These are phyloP conservation scores for Periphyllus acericola DNA, from an alignment of 2,888 invertebrate species.

Conservation along the genomic window DNA sequence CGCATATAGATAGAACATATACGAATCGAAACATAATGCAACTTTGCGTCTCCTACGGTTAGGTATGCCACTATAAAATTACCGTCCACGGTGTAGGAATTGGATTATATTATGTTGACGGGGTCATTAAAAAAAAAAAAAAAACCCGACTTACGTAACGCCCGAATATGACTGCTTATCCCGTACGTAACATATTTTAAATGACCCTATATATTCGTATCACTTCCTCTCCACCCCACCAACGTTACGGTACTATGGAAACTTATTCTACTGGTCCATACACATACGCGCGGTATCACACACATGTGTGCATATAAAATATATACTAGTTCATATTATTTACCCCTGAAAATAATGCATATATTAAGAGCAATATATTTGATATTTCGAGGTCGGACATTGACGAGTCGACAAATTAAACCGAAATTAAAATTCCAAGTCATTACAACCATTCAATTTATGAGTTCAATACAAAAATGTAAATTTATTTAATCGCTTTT, in stretches of 20 bases:
- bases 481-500: background rate
- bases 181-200: background rate
- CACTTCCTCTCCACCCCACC: background rate
- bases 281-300: background rate
- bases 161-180: background rate
- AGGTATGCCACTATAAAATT: background rate
- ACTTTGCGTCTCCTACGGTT: background rate
- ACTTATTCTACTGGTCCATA: background rate
- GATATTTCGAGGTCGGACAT: background rate
- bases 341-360: slow-evolving; percentile 12
- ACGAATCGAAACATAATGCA: background rate
- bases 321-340: too few species aligned
- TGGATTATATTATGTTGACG: background rate
- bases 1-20: background rate
- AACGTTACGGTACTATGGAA: background rate
- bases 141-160: background rate
- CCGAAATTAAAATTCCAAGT: background rate
- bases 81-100: background rate
- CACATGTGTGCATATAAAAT: background rate
- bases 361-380: background rate
- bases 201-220: background rate
- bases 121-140: background rate
- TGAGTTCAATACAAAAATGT: background rate
- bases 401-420: slow-evolving; percentile 4
- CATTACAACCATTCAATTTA: background rate